Evolutionary conservation across 2,888 invertebrate species (phyloP).

Genomic region (Eucera pruinosa): DNA sequence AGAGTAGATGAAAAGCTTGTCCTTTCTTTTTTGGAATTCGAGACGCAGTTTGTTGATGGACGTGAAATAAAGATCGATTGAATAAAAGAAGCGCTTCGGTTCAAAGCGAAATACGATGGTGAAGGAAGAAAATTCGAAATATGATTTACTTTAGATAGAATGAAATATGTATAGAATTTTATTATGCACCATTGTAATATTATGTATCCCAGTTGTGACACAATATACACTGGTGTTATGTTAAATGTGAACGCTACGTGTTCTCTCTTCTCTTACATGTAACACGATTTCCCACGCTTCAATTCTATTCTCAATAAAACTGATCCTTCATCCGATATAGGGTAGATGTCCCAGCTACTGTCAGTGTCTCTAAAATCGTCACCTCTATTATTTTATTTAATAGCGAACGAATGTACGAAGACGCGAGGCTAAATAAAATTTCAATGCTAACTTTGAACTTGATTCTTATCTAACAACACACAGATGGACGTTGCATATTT

Average conservation of each 20-base stretch:
- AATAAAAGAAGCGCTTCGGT: slow-evolving; percentile 64
- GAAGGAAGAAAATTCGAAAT: slow-evolving; percentile 79
- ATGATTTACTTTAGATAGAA: slow-evolving; percentile 83
- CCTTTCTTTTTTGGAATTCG: no score
- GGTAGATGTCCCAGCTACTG: no score
- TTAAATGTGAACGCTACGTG: slow-evolving; percentile 82
- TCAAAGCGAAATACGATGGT: slow-evolving; percentile 74
- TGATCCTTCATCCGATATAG: slow-evolving; percentile 22
- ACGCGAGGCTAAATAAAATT: no score
- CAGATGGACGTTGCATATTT: no score
- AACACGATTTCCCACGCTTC: slow-evolving; percentile 39
- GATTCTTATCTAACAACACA: no score
- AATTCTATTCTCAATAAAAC: slow-evolving; percentile 30
- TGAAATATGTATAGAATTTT: slow-evolving; percentile 84
- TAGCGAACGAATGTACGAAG: no score
- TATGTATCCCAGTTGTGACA: slow-evolving; percentile 84
- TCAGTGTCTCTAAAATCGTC: no score
- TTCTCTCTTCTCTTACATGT: slow-evolving; percentile 67
- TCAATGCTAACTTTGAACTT: no score
- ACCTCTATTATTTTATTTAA: no score
- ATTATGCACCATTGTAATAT: slow-evolving; percentile 84
- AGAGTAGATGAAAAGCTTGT: no score
- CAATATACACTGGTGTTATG: slow-evolving; percentile 84
- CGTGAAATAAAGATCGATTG: no score
- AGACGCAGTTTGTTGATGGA: no score